Conservation (phyloP, 2,888 invertebrate species). For the Pimpla rufipes region DNA sequence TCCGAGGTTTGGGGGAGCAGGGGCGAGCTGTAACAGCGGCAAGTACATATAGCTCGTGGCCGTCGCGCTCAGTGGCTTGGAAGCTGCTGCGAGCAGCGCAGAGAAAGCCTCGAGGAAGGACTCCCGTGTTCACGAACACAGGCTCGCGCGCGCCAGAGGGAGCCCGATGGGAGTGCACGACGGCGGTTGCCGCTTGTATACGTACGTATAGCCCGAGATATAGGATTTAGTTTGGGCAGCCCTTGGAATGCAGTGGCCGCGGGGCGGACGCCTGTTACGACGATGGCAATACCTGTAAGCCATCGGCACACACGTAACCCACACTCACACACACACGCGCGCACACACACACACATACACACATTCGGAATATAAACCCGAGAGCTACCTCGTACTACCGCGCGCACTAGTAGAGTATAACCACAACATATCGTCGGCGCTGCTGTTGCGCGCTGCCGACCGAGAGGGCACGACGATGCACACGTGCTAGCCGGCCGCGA, state of each 20-base stretch:
- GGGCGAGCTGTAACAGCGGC: constrained; percentile 34
- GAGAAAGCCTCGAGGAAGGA: constrained; percentile 66
- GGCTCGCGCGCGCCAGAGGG: not conserved
- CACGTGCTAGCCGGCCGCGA: constrained; percentile 22
- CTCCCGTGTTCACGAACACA: constrained; percentile 67
- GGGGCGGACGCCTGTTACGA: constrained; percentile 67
- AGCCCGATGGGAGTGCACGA: constrained; percentile 33
- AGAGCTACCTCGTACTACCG: constrained; percentile 45
- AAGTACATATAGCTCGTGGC: constrained; percentile 51
- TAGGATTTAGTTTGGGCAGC: constrained; percentile 82
- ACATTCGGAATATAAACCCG: not conserved
- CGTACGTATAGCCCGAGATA: constrained; percentile 68
- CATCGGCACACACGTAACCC: constrained; percentile 39
- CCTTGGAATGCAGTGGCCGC: constrained; percentile 81
- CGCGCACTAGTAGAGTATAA: constrained; percentile 51
- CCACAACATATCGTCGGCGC: constrained; percentile 31
- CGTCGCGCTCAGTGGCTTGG: constrained; percentile 52
- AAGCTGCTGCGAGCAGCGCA: constrained; percentile 47
- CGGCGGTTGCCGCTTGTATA: constrained; percentile 48
- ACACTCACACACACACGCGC: not conserved
- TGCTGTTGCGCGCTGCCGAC: not conserved
- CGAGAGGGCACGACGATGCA: not conserved
- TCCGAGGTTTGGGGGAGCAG: constrained; percentile 40
- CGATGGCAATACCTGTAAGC: constrained; percentile 59
- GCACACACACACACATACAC: not conserved